Percentiles rank a stretch among this genome's conserved stretches.
Conservation (phyloP, 1,140 invertebrate genomes). For the Asobara japonica region DNA sequence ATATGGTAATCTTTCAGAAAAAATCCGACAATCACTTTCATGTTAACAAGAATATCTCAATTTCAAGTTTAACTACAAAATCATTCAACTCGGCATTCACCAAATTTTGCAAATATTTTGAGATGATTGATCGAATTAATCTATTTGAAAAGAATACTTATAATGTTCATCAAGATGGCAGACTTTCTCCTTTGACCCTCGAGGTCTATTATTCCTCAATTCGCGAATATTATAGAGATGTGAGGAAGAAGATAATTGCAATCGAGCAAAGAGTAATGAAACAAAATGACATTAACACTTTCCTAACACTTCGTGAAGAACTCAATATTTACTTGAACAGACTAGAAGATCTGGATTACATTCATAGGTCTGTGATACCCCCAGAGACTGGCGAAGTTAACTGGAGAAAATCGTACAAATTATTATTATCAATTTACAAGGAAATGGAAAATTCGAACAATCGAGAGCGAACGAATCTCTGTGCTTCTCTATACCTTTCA, state of each 20-base stretch:
- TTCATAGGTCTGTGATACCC: conserved; percentile 60
- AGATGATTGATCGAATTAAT: conserved; percentile 56
- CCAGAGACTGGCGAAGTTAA: conserved; percentile 58
- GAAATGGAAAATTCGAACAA: conserved; percentile 61
- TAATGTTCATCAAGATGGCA: conserved; percentile 16
- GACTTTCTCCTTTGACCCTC: conserved; percentile 54
- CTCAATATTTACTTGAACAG: conserved; percentile 56
- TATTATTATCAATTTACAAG: conserved; percentile 60
- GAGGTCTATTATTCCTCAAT: conserved; percentile 57
- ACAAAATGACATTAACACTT: conserved; percentile 58
- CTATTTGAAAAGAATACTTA: conserved; percentile 52
- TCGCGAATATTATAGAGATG: conserved; percentile 45
- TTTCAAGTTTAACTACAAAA: conserved; percentile 61
- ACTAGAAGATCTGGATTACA: conserved; percentile 59
- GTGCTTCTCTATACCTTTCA: conserved; percentile 64
- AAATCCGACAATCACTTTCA: conserved; percentile 42
- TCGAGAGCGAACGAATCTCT: conserved; percentile 62
- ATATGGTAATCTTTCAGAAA: conserved; percentile 55
- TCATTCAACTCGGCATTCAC: conserved; percentile 57
- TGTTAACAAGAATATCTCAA: conserved; percentile 53
- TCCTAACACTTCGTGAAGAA: conserved; percentile 58
- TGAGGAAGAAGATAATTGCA: conserved; percentile 50
- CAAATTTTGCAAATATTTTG: conserved; percentile 54
- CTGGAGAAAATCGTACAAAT: conserved; percentile 37
- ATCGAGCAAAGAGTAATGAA: conserved; percentile 55